phyloP scores from a whole-genome alignment of 2,797 vertebrate genomes.

The Bufotes viridis region DNA sequence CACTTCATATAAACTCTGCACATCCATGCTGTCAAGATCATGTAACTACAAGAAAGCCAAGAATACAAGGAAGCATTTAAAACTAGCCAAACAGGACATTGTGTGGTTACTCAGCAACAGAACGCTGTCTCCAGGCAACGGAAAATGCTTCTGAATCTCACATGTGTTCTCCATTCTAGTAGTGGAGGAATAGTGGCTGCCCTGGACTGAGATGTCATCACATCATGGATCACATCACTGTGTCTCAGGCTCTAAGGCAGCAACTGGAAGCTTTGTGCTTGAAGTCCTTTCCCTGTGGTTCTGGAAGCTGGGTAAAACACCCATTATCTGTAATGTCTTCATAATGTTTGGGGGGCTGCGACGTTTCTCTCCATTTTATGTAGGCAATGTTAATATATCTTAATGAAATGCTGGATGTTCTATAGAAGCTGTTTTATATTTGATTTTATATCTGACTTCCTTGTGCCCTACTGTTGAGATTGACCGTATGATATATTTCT shows the following conservation, averaged over 20 bases:
- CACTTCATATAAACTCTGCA: no score
- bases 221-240: slow-evolving; percentile 18
- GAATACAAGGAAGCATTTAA: background rate
- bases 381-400: background rate
- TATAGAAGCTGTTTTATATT: background rate
- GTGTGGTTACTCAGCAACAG: slow-evolving; percentile 31
- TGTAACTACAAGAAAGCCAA: background rate
- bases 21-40: background rate
- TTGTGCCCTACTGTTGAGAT: background rate
- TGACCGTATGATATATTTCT: background rate
- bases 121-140: slow-evolving; percentile 61
- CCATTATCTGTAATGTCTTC: background rate
- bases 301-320: slow-evolving; percentile 79
- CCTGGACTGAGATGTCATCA: background rate
- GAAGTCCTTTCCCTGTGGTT: slow-evolving; percentile 82
- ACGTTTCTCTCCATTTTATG: background rate
- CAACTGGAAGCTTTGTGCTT: slow-evolving; percentile 75
- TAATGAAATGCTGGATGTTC: background rate
- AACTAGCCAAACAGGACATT: background rate
- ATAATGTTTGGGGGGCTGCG: no score
- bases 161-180: background rate
- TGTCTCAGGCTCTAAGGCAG: slow-evolving; percentile 72
- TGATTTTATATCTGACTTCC: background rate
- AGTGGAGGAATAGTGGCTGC: background rate
- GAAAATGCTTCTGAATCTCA: background rate